These are phyloP conservation scores for Schizopygopsis malacanthus DNA, from an alignment of 2,797 vertebrate genomes.

Conservation along the genomic window DNA sequence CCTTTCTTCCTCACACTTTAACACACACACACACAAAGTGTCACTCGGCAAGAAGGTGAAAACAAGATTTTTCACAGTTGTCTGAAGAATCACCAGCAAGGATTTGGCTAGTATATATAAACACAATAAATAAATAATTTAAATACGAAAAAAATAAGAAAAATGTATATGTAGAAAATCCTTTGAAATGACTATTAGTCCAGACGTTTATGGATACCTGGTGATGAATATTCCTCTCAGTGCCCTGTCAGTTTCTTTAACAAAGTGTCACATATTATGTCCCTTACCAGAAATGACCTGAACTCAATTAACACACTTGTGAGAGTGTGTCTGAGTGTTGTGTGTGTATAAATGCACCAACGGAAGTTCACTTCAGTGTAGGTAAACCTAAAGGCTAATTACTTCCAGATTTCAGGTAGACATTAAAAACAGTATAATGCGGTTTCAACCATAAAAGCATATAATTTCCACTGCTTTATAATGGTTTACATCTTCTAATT, in stretches of 20 bases:
- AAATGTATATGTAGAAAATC: background rate
- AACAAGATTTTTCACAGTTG: constrained; percentile 49
- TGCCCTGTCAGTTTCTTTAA: background rate
- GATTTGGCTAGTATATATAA: constrained; percentile 1
- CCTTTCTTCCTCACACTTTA: background rate
- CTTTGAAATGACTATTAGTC: constrained; percentile 4
- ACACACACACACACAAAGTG: background rate
- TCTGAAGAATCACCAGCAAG: constrained; percentile 16
- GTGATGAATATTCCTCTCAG: background rate
- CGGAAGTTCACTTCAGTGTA: background rate
- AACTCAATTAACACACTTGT: background rate
- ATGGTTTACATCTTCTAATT: constrained; percentile 1
- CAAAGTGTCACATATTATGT: background rate
- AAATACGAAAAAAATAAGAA: too few relatives aligned
- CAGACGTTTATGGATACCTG: background rate
- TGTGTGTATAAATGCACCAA: background rate
- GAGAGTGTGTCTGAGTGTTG: background rate
- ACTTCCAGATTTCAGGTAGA: background rate
- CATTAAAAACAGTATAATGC: background rate
- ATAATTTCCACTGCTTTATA: background rate
- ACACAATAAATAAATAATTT: background rate
- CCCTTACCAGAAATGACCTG: background rate
- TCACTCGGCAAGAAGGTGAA: constrained; percentile 15
- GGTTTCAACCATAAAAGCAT: background rate
- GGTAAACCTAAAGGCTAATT: background rate